A percentile compares a stretch with the other conserved stretches of the same genome.
These are phyloP conservation scores for Cylas formicarius DNA, from an alignment of 1,140 invertebrate species.

Conservation along the genomic window DNA sequence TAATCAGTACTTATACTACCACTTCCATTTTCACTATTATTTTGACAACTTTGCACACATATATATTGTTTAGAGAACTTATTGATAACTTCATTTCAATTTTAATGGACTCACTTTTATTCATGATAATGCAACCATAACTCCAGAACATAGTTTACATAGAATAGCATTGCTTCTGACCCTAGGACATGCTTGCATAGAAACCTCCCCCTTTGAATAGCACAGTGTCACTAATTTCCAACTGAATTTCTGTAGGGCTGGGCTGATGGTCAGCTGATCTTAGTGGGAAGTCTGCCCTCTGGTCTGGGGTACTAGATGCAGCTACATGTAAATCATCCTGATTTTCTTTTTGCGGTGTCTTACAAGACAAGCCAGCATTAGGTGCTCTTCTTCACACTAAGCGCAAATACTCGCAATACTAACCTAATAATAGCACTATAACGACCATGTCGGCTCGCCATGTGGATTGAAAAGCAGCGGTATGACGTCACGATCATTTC, in stretches of 20 bases:
- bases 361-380: too few species aligned
- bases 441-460: too few species aligned
- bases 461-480: too few species aligned
- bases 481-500: too few species aligned
- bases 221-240: background rate
- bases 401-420: too few species aligned
- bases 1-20: conserved; percentile 11
- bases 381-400: too few species aligned
- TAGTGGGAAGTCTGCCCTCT: too few species aligned
- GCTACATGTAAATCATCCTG: too few species aligned
- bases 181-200: conserved; percentile 2
- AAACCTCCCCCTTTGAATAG: conserved; percentile 6
- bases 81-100: conserved; percentile 1
- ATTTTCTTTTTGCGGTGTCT: too few species aligned
- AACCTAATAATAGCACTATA: too few species aligned
- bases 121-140: conserved; percentile 6
- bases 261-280: background rate
- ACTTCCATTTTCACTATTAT: conserved; percentile 6
- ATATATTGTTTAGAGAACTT: conserved; percentile 1
- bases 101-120: too few species aligned
- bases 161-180: conserved; percentile 8
- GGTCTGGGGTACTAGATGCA: too few species aligned
- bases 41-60: background rate
- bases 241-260: background rate
- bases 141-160: conserved; percentile 4